Evolutionary conservation across 2,888 invertebrate species (phyloP), one percentile per base, ranked within the genome.

Genomic region (Dolichopus griseipennis): DNA sequence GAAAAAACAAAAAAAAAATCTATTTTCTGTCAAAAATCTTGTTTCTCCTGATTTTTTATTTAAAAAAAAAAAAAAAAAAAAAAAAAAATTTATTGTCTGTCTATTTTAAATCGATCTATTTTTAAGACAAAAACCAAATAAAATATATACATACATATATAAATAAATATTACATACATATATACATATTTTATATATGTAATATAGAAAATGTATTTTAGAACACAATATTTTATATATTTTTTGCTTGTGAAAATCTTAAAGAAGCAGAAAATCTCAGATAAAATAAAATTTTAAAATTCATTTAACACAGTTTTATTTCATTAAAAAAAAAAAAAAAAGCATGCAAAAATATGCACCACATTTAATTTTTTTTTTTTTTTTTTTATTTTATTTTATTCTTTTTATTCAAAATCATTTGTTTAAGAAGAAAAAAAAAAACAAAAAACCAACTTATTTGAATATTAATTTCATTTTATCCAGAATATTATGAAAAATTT

Each of bases 261-360:
- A 15, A 34, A 34, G 27, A 27, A 5, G 27, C 27, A 27, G 27
- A 27, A 27, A 27, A 27, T 27, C 27, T 27, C 27, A 27, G 27
- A 27, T 41, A 52, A 15, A 52, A 52, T 52, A 52, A 52, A n/a
- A 52, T 18, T 52, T 52, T 12, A 52, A 52, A 52, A 52, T 52
- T 18, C 52, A 52, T 15, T 27, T 27, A 27, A 27, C 52, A 12
- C 52, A 52, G 18, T 70, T 65, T 70, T 68, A 68, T 68, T 67
- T 71, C 68, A 70, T 68, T 69, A 70, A 67, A 67, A 61, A 41
- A 61, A 71, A 67, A 70, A 70, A 67, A 70, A 65, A 72, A 67
- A 61, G 66, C 67, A 69, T 68, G 69, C 66, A 64, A 68, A 65
- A 69, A 64, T 22, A 69, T 65, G 66, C 69, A 70, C 63, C 69